Base-by-base conservation (phyloP, 2,113 vertebrate genomes). In the Alethe diademata region DNA sequence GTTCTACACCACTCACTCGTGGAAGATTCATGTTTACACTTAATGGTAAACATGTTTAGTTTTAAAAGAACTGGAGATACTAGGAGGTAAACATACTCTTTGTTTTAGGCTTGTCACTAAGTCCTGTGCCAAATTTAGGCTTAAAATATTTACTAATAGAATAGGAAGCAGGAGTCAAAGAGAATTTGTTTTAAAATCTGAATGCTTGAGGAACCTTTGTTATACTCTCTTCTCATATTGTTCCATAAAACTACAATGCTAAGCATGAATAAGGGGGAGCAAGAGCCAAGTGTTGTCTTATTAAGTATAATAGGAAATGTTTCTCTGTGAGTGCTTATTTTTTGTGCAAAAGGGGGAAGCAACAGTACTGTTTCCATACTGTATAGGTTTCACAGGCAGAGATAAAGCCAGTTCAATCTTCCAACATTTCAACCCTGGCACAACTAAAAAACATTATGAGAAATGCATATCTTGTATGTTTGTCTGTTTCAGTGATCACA, bases 101-200 rank as follows among this genome's bases (percentile, higher is more conserved):
- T 66, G 28, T 42, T 83, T 83, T 58, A 74, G 43, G 7, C 35
- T 90, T 71, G 26, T 60, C 8, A 29, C 42, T 42, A 74, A 78
- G 9, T 71, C 12, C 31, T 83, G 78, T 81, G 82, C 43, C 79
- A 95, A 86, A 71, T 74, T 15, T 48, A 48, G 29, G 2, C 24
- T 94, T 92, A 70, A 92, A 78, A 81, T 83, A 78, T 92, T 96
- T 93, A 61, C 69, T 86, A 75, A 78, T 88, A 94, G 47, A 92
- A 53, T 61, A 53, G 43, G 51, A 12, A 83, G 8, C 53, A 84
- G 71, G 82, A 92, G 67, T 70, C 47, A 83, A 64, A 93, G 18
- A 20, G 12, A 51, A 60, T 82, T 86, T 80, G 35, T 87, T 94
- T 91, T 62, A 78, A 92, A 88, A 71, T 67, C 8, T 20, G 48